Conservation (phyloP, 2,888 invertebrate species). For the Drosophila sordidula region DNA sequence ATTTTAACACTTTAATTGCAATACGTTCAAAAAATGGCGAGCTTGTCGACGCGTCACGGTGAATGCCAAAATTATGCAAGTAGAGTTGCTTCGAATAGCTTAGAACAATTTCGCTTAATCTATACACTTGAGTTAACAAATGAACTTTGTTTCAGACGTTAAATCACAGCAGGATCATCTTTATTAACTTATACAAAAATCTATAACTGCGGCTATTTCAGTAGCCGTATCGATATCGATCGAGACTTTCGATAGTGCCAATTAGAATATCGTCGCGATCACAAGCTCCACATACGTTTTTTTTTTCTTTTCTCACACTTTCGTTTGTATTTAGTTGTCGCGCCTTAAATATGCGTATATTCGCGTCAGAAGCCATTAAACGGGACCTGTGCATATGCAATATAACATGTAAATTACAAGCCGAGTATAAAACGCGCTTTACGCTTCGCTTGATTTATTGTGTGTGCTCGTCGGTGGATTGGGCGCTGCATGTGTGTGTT, state of each 20-base stretch:
- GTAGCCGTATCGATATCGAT: not conserved
- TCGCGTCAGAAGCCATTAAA: constrained; percentile 38
- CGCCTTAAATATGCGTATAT: not conserved
- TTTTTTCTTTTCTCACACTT: not conserved
- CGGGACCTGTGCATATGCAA: constrained; percentile 45
- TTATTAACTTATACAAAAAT: too few species aligned
- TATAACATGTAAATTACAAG: constrained; percentile 58
- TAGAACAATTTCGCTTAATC: not conserved
- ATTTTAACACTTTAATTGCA: not conserved
- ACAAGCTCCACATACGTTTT: too few species aligned
- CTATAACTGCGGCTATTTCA: too few species aligned
- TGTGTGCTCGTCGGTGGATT: constrained; percentile 1
- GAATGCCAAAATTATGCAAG: not conserved
- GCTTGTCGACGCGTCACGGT: not conserved
- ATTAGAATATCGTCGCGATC: too few species aligned
- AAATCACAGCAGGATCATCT: too few species aligned
- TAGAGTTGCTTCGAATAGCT: not conserved
- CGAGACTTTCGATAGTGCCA: not conserved
- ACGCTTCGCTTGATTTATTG: constrained; percentile 73
- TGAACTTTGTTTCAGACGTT: too few species aligned
- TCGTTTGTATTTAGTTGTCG: too few species aligned
- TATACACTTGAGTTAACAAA: too few species aligned
- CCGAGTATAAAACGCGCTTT: constrained; percentile 55
- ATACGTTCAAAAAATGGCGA: not conserved
- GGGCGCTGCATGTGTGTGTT: constrained; percentile 27